phyloP scores from a whole-genome alignment of 2,797 vertebrate genomes.

The Ciconia nigra region DNA sequence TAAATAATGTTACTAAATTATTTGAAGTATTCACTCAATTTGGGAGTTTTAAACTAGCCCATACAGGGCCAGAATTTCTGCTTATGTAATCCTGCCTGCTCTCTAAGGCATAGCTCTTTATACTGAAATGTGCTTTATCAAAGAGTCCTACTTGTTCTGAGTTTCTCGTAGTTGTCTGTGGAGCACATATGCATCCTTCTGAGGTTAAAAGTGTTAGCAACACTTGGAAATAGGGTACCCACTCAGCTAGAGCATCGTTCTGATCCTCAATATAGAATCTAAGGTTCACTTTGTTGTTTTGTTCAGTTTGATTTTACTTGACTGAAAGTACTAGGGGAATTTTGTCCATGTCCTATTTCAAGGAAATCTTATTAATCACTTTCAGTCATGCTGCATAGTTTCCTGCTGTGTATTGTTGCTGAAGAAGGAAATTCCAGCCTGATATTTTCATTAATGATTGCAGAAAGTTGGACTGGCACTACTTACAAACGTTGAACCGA shows the following conservation, averaged over 20 bases:
- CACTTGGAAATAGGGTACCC: neutral
- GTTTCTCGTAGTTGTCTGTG: neutral
- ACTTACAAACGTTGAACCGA: neutral
- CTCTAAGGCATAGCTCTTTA: neutral
- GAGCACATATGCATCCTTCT: neutral
- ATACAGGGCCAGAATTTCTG: neutral
- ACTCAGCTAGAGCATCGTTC: neutral
- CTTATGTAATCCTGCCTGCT: neutral
- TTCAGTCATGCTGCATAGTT: neutral
- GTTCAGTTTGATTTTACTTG: conserved; percentile 29
- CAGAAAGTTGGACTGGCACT: neutral
- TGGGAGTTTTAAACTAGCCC: neutral
- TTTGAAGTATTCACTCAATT: neutral
- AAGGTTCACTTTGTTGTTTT: conserved; percentile 23
- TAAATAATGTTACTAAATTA: neutral
- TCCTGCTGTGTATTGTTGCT: conserved; percentile 23
- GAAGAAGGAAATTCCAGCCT: conserved; percentile 17
- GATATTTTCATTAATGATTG: neutral
- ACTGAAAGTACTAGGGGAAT: neutral
- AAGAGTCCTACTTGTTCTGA: neutral
- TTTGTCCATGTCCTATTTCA: conserved; percentile 8
- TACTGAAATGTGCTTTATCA: neutral
- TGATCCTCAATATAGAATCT: neutral
- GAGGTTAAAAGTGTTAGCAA: neutral
- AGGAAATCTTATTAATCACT: conserved; percentile 43